phyloP scores from a whole-genome alignment of 2,797 vertebrate genomes.

The Neosalanx taihuensis region DNA sequence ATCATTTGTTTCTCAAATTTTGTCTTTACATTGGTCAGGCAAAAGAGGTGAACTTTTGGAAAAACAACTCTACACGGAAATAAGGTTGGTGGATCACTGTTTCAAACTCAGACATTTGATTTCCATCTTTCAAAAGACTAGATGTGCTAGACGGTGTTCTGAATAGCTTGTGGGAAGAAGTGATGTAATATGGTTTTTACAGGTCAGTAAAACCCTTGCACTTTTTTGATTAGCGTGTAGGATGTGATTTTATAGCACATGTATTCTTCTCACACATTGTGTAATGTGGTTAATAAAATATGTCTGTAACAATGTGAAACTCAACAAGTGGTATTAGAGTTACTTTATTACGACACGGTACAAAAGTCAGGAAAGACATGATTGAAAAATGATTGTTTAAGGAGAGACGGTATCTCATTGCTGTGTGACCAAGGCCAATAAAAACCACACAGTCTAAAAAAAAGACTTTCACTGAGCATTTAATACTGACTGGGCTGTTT shows the following conservation, averaged over 20 bases:
- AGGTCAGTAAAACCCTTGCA: conserved; percentile 49
- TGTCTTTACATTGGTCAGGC: conserved; percentile 54
- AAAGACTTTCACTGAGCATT: conserved; percentile 19
- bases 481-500: not conserved
- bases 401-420: conserved; percentile 48
- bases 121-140: conserved; percentile 35
- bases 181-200: conserved; percentile 59
- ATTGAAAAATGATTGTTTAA: conserved; percentile 22
- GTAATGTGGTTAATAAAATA: conserved; percentile 45
- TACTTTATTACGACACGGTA: not conserved
- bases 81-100: conserved; percentile 59
- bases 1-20: not conserved
- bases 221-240: conserved; percentile 58
- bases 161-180: conserved; percentile 40
- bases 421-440: conserved; percentile 22
- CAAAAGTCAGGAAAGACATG: not conserved
- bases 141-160: conserved; percentile 20
- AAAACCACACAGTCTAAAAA: conserved; percentile 8
- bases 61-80: conserved; percentile 57
- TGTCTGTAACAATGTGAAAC: conserved; percentile 42
- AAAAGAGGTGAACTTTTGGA: conserved; percentile 64
- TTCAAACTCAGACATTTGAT: conserved; percentile 18
- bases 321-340: conserved; percentile 7
- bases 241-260: conserved; percentile 43
- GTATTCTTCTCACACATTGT: conserved; percentile 30